Conservation (phyloP, 2,113 vertebrate species). For the Eira barbara region DNA sequence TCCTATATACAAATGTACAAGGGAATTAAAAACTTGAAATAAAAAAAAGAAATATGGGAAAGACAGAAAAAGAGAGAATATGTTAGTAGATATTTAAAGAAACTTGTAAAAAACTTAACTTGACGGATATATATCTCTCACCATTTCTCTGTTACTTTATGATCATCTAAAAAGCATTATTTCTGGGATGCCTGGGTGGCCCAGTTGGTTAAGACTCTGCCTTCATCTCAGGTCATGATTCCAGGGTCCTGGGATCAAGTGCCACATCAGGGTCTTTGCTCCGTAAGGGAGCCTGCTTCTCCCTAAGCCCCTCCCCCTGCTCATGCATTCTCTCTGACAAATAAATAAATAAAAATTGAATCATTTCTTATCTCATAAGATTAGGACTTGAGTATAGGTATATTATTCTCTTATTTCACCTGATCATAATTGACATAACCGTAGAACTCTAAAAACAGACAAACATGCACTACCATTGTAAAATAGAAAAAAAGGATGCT, state of each 20-base stretch:
- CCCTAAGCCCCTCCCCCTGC: too few relatives aligned
- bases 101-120: neutral
- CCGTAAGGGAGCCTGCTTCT: neutral
- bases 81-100: neutral
- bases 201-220: neutral
- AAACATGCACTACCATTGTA: neutral
- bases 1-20: neutral
- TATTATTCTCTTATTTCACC: neutral
- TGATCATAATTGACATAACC: neutral
- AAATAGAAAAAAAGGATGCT: neutral
- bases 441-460: neutral
- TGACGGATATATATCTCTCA: neutral
- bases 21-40: neutral
- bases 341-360: neutral
- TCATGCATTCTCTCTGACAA: neutral
- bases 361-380: neutral
- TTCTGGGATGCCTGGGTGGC: neutral
- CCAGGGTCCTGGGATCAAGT: neutral
- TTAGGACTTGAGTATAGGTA: neutral
- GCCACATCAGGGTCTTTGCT: neutral
- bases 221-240: neutral
- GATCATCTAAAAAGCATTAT: neutral
- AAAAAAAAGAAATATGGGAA: neutral
- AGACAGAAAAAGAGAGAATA: neutral
- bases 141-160: neutral